Percentiles rank a stretch among this genome's conserved stretches.
Evolutionary conservation across 2,797 vertebrate genomes (phyloP).

Genomic region (Tamandua tetradactyla): DNA sequence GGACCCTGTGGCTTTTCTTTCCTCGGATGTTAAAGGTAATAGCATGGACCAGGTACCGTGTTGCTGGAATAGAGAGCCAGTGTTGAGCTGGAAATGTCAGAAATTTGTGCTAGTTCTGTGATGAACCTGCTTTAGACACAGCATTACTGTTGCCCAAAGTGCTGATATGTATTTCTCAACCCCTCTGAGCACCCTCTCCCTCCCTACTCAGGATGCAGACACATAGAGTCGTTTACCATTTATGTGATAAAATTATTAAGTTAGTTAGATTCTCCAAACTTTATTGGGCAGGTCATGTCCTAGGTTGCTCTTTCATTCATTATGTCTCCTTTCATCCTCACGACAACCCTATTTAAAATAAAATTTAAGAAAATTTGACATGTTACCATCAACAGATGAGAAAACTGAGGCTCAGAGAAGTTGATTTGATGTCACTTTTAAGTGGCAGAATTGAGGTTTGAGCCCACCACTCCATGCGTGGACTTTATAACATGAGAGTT

Average conservation of each 20-base stretch:
- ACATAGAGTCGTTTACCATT: neutral
- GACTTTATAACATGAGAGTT: neutral
- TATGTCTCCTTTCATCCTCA: neutral
- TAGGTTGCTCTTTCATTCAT: neutral
- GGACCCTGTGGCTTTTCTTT: neutral
- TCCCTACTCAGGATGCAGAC: neutral
- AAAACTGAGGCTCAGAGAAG: conserved; percentile 3
- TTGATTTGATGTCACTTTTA: neutral
- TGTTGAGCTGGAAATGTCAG: neutral
- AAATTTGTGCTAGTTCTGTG: neutral
- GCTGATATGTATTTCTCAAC: neutral
- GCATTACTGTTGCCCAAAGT: neutral
- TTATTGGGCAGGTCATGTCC: neutral
- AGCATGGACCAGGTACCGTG: neutral
- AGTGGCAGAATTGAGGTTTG: neutral
- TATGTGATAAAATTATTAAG: neutral
- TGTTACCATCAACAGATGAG: neutral
- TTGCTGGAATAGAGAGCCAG: neutral
- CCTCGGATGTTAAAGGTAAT: neutral
- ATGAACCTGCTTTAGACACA: neutral
- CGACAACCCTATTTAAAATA: neutral
- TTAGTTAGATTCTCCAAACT: neutral
- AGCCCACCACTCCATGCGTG: neutral
- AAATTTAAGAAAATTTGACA: neutral
- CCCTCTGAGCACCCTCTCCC: neutral